phyloP scores from a whole-genome alignment of 2,797 vertebrate genomes.

The Gephyroberyx darwinii region DNA sequence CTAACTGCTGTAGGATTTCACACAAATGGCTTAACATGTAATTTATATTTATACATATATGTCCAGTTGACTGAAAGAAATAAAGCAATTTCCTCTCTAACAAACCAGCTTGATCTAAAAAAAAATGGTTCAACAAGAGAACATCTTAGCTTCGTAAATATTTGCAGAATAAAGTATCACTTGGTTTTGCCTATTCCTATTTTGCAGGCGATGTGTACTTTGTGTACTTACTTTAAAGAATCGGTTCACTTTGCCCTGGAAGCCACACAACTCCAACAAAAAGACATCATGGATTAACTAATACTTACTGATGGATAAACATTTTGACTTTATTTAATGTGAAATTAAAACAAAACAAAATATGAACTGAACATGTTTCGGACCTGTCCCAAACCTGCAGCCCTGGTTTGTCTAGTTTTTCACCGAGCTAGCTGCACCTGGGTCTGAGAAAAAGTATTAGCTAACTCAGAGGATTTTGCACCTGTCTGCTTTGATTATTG shows the following conservation, averaged over 20 bases:
- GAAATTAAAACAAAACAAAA: neutral
- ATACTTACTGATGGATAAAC: neutral
- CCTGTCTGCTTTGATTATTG: slow-evolving; percentile 3
- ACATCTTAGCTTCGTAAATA: slow-evolving; percentile 12
- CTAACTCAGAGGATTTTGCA: slow-evolving; percentile 21
- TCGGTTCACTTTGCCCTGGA: neutral
- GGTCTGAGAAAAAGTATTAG: slow-evolving; percentile 22
- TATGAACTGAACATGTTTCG: neutral
- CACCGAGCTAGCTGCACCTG: slow-evolving; percentile 33
- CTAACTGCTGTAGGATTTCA: slow-evolving; percentile 41
- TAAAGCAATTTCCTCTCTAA: slow-evolving; percentile 25
- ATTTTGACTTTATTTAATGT: neutral
- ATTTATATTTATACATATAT: slow-evolving; percentile 14
- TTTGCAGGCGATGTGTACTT: too few relatives aligned
- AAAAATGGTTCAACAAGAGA: slow-evolving; percentile 21
- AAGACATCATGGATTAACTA: too few relatives aligned
- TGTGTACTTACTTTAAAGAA: neutral
- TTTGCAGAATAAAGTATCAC: slow-evolving; percentile 3
- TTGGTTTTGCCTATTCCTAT: slow-evolving; percentile 13
- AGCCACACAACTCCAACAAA: neutral
- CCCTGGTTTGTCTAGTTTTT: slow-evolving; percentile 24
- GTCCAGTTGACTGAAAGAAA: slow-evolving; percentile 28
- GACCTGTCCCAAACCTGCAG: neutral
- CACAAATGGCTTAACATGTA: slow-evolving; percentile 29
- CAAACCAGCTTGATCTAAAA: slow-evolving; percentile 26